A percentile compares a stretch with the other conserved stretches of the same genome.
These are phyloP conservation scores for Prunella strophiata DNA, from an alignment of 2,797 vertebrate species.

Conservation along the genomic window DNA sequence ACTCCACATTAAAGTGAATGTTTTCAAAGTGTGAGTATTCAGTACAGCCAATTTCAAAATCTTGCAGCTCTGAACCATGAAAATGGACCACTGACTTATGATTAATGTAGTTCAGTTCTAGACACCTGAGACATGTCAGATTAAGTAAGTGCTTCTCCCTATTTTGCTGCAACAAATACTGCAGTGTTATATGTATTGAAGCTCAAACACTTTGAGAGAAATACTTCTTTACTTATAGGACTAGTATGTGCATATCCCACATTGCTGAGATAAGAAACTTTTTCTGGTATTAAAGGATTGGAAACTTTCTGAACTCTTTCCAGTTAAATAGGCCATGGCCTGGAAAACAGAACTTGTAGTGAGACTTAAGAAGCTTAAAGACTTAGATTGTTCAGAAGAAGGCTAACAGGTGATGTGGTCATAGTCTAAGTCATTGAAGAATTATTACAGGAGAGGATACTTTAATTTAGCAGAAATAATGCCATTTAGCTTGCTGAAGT, in stretches of 20 bases:
- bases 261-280: background rate
- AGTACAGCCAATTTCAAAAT: background rate
- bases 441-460: background rate
- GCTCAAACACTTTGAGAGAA: background rate
- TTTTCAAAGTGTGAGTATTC: background rate
- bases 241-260: background rate
- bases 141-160: background rate
- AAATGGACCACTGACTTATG: background rate
- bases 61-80: background rate
- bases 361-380: constrained; percentile 47
- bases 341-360: constrained; percentile 17
- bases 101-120: background rate
- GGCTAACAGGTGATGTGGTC: constrained; percentile 30
- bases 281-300: background rate
- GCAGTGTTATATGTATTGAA: background rate
- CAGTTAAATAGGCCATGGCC: constrained; percentile 33
- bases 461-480: constrained; percentile 15
- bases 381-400: constrained; percentile 27
- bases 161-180: background rate
- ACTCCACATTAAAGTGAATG: background rate
- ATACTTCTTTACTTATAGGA: background rate
- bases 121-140: background rate
- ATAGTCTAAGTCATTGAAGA: background rate
- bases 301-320: constrained; percentile 5
- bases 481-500: background rate